These are phyloP conservation scores for Rhegmatorhina hoffmannsi DNA, from an alignment of 2,113 vertebrate genomes.

Conservation along the genomic window DNA sequence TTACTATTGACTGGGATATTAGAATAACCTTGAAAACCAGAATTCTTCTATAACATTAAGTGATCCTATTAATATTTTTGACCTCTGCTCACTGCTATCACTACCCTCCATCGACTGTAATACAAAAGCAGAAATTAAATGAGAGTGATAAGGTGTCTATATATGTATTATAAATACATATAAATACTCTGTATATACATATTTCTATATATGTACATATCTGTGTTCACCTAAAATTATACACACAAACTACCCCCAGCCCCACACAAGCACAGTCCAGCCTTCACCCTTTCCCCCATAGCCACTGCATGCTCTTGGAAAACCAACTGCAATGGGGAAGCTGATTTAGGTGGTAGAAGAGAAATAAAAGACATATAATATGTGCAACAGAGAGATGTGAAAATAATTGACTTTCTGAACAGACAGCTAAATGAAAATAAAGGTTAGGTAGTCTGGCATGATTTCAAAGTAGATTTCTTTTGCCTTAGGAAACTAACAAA, in stretches of 20 bases:
- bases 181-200: not conserved
- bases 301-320: not conserved
- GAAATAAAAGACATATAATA: not conserved
- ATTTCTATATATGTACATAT: not conserved
- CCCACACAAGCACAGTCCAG: not conserved
- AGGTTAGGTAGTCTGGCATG: not conserved
- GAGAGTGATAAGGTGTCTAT: not conserved
- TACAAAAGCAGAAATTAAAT: not conserved
- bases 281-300: not conserved
- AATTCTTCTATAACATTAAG: conserved; percentile 37
- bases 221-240: not conserved
- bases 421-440: not conserved
- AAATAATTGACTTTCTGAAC: not conserved
- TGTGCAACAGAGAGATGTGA: not conserved
- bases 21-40: conserved; percentile 61
- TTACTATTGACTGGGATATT: conserved; percentile 59
- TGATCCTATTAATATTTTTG: conserved; percentile 34
- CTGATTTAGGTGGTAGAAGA: not conserved
- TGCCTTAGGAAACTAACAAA: not conserved
- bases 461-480: not conserved
- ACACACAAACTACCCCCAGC: not conserved
- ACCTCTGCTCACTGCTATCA: conserved; percentile 11
- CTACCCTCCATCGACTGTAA: not conserved
- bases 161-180: not conserved
- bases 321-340: not conserved